Evolutionary conservation across 1,140 invertebrate species (phyloP), one percentile per base, ranked within the genome.

Genomic region (Pseudomyrmex gracilis): DNA sequence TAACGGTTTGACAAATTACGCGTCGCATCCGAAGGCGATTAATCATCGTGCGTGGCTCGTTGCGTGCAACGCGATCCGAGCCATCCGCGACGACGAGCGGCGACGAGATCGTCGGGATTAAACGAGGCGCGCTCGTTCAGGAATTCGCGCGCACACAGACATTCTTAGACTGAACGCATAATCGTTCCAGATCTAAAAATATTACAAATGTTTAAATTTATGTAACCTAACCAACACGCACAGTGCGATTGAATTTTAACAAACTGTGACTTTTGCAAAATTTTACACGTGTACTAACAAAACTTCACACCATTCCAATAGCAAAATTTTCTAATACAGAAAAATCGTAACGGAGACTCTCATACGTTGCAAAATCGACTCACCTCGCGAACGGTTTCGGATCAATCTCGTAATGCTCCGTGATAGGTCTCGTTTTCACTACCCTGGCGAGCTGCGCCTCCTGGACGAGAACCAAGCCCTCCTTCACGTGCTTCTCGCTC

Each of bases 401-500:
- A 47, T 94, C 93, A 70, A 94, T 94, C 73, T 94, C 93, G 76
- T 94, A 94, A 68, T 94, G 92, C 57, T 94, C 93, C 9, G 91
- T 85, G 73, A 94, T 94, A 0, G 94, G 93, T 0, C 93, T 92
- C 8, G 93, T 94, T 76, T 94, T 94, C 45, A 94, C 93, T 45
- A 94, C 93, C 73, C 93, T 90, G 22, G 94, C 93, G 8, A 94
- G 86, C 20, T 94, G 94, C 0, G 93, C 64, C 74, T 94, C 94
- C 57, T 94, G 93, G 0, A 94, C 93, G 43, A 94, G 90, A 1
- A 94, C 93, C 76, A 94, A 73, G 5, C 93, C 94, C 73, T 94
- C 94, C 82, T 94, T 94, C 47, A 94, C 93, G 86, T 94, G 93
- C 67, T 94, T 91, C 82, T 94, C 93, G 82, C 93, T 94, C 93